Base-by-base conservation (phyloP, 2,888 invertebrate genomes). In the Epirrhoe alternata region DNA sequence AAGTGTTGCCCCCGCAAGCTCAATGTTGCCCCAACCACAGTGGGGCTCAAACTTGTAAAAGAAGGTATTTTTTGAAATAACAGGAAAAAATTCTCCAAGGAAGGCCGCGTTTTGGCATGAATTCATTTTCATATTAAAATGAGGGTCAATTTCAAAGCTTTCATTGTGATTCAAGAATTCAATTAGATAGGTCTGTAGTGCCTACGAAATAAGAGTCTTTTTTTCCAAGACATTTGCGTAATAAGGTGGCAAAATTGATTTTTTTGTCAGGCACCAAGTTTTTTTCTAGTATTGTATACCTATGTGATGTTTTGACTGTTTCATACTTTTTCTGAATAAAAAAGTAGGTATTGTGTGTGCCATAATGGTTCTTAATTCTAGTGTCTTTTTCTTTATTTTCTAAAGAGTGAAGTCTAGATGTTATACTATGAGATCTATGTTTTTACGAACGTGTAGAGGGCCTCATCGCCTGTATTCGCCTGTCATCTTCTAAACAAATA, bases 151-250 rank as follows among this genome's bases (percentile, higher is more conserved):
- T 62, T 61, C 61, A 51, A 69, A 70, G 33, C 6, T 49, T 58
- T 72, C 65, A 68, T 70, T 72, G 71, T 57, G 67, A 69, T 70
- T 38, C 53, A 73, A 73, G 72, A 78, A 76, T 78, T 78, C 77
- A 77, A 80, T 80, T 77, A 78, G 76, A 73, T 68, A 58, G 59
- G 45, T 53, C 53, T 62, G 5, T 60, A 61, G 14, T 42, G 42
- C 12, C 56, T 52, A 14, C 24, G 51, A 56, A 49, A 38, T 53
- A 58, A 35, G 60, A 33, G 10, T 10, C 47, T 57, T 49, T 64
- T n/a, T 63, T 52, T 10, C 10, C 30, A 24, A 53, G 47, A n/a
- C 30, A 60, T 63, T 67, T 66, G 14, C 61, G 62, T 66, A 66
- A 61, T 66, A 38, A 66, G 65, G 51, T 57, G 52, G 54, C 50